Evolutionary conservation across 2,797 vertebrate species (phyloP), one percentile per base, ranked within the genome.

Genomic region (Helicolenus hilgendorfi): DNA sequence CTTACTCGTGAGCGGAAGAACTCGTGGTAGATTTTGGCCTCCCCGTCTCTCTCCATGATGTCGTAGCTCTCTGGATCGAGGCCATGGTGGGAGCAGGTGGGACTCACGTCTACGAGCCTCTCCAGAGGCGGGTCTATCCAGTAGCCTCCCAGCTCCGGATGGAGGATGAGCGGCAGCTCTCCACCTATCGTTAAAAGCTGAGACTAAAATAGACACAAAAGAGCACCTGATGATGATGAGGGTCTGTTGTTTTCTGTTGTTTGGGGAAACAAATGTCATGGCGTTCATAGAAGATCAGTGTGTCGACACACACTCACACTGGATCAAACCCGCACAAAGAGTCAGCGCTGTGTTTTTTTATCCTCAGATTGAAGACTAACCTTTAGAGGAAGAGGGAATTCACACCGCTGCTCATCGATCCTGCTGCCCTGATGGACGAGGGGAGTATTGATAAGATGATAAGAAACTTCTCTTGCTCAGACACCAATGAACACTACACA

Each of bases 341-440:
- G 36, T 35, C 29, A 11, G 36, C 2, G 27, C 13, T 24, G 55
- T 33, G 10, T 67, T 22, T 11, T 58, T 65, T 24, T 14, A 77
- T 20, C 60, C 15, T 60, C 53, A 26, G 62, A 35, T 7, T 49
- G 49, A 67, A 58, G 15, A 85, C 92, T 62, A 85, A 98, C 97
- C 96, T 96, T 98, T 41, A 97, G 93, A 71, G 97, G 97, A 49
- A 94, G 96, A 36, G 97, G 97, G 74, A 98, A 97, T 89, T 96
- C 97, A 91, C 97, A 98, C 20, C 97, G 95, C 86, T 98, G 97
- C 88, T 98, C 97, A 92, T 98, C 96, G 80, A 98, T 95, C 83
- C 97, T 96, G 93, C 97, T 98, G 87, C 97, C 97, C 97, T 98
- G 86, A 94, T 91, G 87, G 72, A 96, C 86, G 82, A 88, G 64